Evolutionary conservation across 2,888 invertebrate species (phyloP).

Genomic region (Andrena trimmerana): DNA sequence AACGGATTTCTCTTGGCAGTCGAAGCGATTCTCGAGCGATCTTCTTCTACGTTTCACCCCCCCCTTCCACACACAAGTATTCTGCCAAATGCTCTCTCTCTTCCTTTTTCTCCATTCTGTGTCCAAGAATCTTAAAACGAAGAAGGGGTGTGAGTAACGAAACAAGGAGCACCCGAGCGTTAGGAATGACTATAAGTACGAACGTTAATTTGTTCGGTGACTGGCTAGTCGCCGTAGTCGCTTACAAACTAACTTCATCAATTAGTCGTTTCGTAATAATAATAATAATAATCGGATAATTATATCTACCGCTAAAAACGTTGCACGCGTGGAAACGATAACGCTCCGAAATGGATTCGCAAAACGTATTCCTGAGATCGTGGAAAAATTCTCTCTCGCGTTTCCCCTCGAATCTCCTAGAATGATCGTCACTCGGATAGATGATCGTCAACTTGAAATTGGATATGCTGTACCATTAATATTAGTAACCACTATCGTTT

Average conservation of each 20-base stretch:
- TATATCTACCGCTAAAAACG: slow-evolving; percentile 27
- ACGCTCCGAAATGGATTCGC: slow-evolving; percentile 25
- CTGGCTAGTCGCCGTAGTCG: slow-evolving; percentile 52
- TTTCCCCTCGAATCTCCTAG: slow-evolving; percentile 23
- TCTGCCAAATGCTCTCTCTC: neutral
- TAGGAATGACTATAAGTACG: slow-evolving; percentile 65
- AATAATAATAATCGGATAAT: slow-evolving; percentile 10
- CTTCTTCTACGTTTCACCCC: slow-evolving; percentile 22
- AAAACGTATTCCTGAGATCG: slow-evolving; percentile 52
- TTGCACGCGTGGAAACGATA: slow-evolving; percentile 8
- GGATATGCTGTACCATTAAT: slow-evolving; percentile 26
- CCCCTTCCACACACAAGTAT: slow-evolving; percentile 4
- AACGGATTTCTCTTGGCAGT: slow-evolving; percentile 57
- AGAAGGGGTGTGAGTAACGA: slow-evolving; percentile 43
- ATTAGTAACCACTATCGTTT: slow-evolving; percentile 12
- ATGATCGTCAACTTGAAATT: slow-evolving; percentile 26
- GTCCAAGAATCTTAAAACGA: neutral
- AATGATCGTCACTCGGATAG: slow-evolving; percentile 14
- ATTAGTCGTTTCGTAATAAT: slow-evolving; percentile 7
- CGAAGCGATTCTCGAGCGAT: slow-evolving; percentile 51
- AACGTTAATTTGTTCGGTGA: slow-evolving; percentile 51
- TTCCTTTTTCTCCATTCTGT: too few species aligned
- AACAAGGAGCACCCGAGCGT: slow-evolving; percentile 64
- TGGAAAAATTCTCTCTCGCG: slow-evolving; percentile 32
- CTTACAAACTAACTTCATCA: slow-evolving; percentile 35